Evolutionary conservation across 2,797 vertebrate genomes (phyloP).

Genomic region (Kryptopterus vitreolus): DNA sequence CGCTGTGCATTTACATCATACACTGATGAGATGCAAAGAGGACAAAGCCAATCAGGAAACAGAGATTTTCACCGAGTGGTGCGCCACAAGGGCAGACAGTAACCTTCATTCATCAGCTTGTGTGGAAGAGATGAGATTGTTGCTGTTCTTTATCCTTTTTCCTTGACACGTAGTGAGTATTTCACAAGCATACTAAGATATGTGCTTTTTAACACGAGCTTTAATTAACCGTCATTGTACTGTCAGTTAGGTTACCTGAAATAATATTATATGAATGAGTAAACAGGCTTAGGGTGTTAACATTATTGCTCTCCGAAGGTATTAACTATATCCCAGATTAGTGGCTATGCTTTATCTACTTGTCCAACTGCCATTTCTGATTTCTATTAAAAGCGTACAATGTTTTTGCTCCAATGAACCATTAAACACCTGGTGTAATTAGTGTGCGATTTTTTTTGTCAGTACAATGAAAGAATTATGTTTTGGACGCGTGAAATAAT

Average conservation of each 20-base stretch:
- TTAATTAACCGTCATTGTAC: neutral
- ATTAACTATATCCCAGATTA: neutral
- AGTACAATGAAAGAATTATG: neutral
- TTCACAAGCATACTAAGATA: neutral
- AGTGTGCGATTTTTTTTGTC: neutral
- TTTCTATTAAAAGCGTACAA: neutral
- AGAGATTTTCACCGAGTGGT: slow-evolving; percentile 12
- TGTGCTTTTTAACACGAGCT: neutral
- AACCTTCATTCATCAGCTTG: neutral
- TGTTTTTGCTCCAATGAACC: neutral
- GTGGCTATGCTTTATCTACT: neutral
- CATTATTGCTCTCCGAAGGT: neutral
- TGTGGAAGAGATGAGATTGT: neutral
- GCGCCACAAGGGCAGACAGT: neutral
- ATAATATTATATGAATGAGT: neutral
- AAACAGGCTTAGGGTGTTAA: neutral
- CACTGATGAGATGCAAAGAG: slow-evolving; percentile 23
- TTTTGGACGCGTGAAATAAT: slow-evolving; percentile 17
- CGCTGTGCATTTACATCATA: slow-evolving; percentile 27
- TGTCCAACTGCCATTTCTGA: neutral
- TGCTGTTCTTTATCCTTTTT: neutral
- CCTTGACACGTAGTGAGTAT: neutral
- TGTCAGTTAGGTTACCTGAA: neutral
- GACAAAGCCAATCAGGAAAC: neutral
- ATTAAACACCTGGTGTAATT: neutral